These are phyloP conservation scores for Urocyon cinereoargenteus DNA, from an alignment of 2,797 vertebrate species.

Conservation along the genomic window DNA sequence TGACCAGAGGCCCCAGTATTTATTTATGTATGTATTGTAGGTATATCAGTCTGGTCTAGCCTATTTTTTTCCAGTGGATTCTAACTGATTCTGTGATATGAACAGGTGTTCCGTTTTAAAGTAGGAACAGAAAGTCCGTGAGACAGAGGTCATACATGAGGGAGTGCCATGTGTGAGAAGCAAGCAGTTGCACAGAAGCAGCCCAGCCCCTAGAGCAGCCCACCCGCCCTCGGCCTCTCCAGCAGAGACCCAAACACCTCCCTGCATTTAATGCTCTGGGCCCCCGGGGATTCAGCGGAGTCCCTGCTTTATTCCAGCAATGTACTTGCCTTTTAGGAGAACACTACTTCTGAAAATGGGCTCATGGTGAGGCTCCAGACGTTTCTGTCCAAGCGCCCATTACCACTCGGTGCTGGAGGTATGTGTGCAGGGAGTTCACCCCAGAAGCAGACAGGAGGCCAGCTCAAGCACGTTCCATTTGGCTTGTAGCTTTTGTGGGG, in stretches of 20 bases:
- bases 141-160: not conserved
- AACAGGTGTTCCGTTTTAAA: not conserved
- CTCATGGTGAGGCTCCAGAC: constrained; percentile 92
- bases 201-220: not conserved
- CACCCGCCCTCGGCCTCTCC: rapidly evolving
- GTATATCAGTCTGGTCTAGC: rapidly evolving
- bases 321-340: constrained; percentile 83
- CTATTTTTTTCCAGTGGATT: not conserved
- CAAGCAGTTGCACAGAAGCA: not conserved
- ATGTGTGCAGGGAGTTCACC: constrained; percentile 29
- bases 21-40: not conserved
- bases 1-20: not conserved
- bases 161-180: rapidly evolving
- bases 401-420: constrained; percentile 91
- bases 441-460: rapidly evolving
- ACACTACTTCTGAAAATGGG: constrained; percentile 83
- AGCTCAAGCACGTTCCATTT: rapidly evolving
- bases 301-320: not conserved
- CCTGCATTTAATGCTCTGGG: not conserved
- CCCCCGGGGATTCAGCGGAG: not conserved
- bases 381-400: constrained; percentile 92
- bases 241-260: not conserved
- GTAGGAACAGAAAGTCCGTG: not conserved
- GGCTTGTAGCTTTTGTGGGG: not conserved
- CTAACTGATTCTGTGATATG: not conserved